Evolutionary conservation across 2,113 vertebrate species (phyloP).

Genomic region (Ameiurus melas): DNA sequence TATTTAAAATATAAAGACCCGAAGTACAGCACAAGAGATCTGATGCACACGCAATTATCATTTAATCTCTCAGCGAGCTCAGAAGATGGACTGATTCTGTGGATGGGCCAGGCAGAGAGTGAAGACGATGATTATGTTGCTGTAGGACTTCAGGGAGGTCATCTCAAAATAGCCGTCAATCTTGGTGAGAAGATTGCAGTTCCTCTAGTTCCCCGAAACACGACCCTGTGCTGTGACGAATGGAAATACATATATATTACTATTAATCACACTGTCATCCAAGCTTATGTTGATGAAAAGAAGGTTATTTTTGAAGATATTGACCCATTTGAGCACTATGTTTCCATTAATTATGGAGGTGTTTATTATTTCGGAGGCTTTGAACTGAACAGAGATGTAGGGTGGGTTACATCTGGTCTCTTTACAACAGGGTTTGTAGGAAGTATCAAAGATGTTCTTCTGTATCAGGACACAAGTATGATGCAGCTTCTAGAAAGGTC

Average conservation of each 20-base stretch:
- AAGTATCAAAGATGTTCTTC: slow-evolving; percentile 77
- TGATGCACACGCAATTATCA: slow-evolving; percentile 71
- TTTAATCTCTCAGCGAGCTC: slow-evolving; percentile 76
- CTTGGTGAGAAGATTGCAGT: slow-evolving; percentile 76
- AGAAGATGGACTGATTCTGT: slow-evolving; percentile 74
- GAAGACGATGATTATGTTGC: slow-evolving; percentile 84
- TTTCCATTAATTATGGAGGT: slow-evolving; percentile 80
- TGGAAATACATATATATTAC: slow-evolving; percentile 74
- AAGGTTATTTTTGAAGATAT: slow-evolving; percentile 75
- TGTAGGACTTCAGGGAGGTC: slow-evolving; percentile 73
- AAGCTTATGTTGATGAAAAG: slow-evolving; percentile 71
- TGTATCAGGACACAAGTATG: slow-evolving; percentile 79
- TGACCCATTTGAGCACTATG: slow-evolving; percentile 78
- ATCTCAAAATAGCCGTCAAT: slow-evolving; percentile 81
- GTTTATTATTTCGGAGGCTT: slow-evolving; percentile 83
- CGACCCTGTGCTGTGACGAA: slow-evolving; percentile 65
- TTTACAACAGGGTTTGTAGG: slow-evolving; percentile 79
- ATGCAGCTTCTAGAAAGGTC: slow-evolving; percentile 68
- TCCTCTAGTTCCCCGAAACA: slow-evolving; percentile 65
- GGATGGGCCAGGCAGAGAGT: slow-evolving; percentile 80
- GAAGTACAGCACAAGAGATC: slow-evolving; percentile 71
- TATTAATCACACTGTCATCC: slow-evolving; percentile 77
- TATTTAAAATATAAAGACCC: slow-evolving; percentile 80
- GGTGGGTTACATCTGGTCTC: slow-evolving; percentile 71
- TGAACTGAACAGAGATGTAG: slow-evolving; percentile 74